These are phyloP conservation scores for Tineola bisselliella DNA, from an alignment of 2,888 invertebrate species.

Conservation along the genomic window DNA sequence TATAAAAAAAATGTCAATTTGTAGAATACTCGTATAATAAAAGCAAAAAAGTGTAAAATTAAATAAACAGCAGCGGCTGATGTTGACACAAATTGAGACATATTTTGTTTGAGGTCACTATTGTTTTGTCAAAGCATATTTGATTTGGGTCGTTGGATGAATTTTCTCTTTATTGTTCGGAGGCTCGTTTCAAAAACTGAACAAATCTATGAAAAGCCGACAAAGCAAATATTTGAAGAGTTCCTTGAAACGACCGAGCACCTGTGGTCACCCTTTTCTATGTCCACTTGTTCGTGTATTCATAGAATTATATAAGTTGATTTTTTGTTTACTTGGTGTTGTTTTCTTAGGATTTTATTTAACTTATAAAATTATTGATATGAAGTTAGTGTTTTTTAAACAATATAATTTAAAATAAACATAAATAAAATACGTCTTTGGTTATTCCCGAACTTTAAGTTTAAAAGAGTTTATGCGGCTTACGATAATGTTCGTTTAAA, in stretches of 20 bases:
- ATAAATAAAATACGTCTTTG: too few relatives aligned
- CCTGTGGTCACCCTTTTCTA: constrained; percentile 52
- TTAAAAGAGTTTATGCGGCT: too few relatives aligned
- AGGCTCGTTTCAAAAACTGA: constrained; percentile 35
- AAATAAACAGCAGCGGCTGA: not conserved
- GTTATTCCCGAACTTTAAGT: too few relatives aligned
- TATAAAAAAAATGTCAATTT: too few relatives aligned
- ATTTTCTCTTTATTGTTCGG: constrained; percentile 50
- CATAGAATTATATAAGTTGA: not conserved
- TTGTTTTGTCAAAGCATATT: constrained; percentile 63
- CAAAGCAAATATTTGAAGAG: constrained; percentile 64
- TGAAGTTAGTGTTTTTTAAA: too few relatives aligned
- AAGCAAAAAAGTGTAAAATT: not conserved
- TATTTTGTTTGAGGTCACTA: constrained; percentile 19
- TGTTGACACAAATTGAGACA: not conserved
- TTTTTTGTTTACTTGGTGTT: not conserved
- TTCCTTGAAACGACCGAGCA: constrained; percentile 37
- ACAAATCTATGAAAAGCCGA: constrained; percentile 53
- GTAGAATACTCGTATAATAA: not conserved
- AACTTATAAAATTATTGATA: too few relatives aligned
- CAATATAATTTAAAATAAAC: too few relatives aligned
- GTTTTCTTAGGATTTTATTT: not conserved
- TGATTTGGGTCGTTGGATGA: constrained; percentile 55
- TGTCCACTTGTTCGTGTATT: constrained; percentile 38
- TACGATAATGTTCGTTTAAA: too few relatives aligned